Conservation (phyloP, 2,113 vertebrate genomes). For the Pachyramphus minor region DNA sequence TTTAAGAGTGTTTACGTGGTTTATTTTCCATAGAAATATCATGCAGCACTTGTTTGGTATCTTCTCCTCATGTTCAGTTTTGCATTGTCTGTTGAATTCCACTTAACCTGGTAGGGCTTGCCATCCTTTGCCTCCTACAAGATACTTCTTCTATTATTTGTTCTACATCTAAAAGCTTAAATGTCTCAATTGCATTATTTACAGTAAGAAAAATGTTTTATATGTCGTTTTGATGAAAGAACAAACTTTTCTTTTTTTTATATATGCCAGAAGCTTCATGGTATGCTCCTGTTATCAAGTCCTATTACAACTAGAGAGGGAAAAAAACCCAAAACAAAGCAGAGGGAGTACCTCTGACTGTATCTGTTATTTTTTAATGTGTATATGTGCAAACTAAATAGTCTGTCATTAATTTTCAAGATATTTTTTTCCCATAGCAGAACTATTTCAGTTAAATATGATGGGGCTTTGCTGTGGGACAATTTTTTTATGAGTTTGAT, state of each 20-base stretch:
- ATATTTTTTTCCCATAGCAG: fast-evolving
- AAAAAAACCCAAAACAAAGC: not conserved
- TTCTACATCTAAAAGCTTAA: not conserved
- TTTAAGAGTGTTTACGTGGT: not conserved
- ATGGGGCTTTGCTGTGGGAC: not conserved
- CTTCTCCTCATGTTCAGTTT: not conserved
- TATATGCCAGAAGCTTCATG: not conserved
- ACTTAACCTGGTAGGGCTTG: not conserved
- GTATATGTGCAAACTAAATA: not conserved
- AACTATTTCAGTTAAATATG: not conserved
- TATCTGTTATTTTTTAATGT: not conserved
- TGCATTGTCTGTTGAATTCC: not conserved
- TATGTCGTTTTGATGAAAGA: not conserved
- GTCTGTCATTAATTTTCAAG: not conserved
- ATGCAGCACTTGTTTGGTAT: not conserved
- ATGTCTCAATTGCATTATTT: not conserved
- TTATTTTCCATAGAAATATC: not conserved
- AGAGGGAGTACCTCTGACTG: not conserved
- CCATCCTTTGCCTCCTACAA: not conserved
- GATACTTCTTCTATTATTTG: not conserved
- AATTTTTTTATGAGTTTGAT: not conserved
- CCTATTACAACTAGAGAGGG: not conserved
- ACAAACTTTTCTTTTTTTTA: not conserved
- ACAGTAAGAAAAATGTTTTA: not conserved
- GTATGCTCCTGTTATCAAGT: not conserved